Conservation (phyloP, 2,113 vertebrate genomes). For the Callipepla squamata region DNA sequence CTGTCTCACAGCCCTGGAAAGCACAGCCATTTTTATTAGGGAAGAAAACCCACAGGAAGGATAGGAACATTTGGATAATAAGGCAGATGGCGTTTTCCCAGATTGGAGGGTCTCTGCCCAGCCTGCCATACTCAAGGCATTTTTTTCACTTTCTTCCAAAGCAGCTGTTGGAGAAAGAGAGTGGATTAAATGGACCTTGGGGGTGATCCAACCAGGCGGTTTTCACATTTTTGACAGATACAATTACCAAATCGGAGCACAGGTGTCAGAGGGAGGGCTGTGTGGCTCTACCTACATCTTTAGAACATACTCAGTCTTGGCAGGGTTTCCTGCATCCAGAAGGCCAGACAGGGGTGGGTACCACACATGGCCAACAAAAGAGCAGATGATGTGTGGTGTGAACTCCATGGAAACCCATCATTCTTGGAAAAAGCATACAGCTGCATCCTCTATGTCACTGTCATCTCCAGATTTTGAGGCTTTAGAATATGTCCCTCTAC, state of each 20-base stretch:
- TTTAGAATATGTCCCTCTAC: neutral
- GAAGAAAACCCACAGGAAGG: neutral
- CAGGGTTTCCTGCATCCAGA: neutral
- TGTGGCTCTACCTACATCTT: neutral
- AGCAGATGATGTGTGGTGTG: neutral
- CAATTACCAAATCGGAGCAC: neutral
- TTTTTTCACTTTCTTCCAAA: neutral
- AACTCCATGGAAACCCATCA: neutral
- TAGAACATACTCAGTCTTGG: accelerated
- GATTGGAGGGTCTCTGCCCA: neutral
- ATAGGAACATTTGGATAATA: neutral
- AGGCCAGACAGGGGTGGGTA: neutral
- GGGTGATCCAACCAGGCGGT: neutral
- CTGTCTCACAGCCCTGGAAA: neutral
- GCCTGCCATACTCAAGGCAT: neutral
- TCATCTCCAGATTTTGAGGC: conserved; percentile 10
- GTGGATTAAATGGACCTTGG: neutral
- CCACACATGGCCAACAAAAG: neutral
- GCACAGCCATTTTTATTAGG: neutral
- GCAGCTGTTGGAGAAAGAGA: neutral
- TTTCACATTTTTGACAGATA: neutral
- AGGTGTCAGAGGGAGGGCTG: neutral
- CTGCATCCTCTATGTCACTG: neutral
- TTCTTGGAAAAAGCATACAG: neutral
- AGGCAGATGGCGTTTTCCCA: neutral